Base-by-base conservation (phyloP, 2,113 vertebrate genomes). In the Phocoena sinus region DNA sequence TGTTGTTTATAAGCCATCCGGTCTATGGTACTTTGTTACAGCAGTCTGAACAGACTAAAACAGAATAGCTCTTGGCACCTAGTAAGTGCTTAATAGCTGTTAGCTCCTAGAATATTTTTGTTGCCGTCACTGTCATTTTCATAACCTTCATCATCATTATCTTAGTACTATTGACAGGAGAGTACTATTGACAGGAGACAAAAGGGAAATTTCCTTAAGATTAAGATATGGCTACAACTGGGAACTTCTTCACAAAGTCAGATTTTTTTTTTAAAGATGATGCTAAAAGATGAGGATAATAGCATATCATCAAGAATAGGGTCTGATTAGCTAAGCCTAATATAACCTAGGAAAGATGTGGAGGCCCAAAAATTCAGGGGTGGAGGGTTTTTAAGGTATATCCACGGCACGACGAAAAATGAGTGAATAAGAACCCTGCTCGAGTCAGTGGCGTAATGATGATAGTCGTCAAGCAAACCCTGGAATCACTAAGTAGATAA, bases 251-350 rank as follows among this genome's bases (percentile, higher is more conserved):
- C 28, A 92, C 20, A 88, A 74, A 95, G 38, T 67, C 41, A 53
- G 21, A 88, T 84, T 67, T 88, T 60, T 76, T 76, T 76, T 74
- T 74, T 2, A 21, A 86, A 89, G 18, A n/a, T 53, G 41, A 93
- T 86, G 4, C 6, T 80, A 79, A 95, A 63, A 91, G 2, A 56
- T 41, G 81, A 88, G 91, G 97, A 85, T 95, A 91, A 91, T 71
- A 77, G n/a, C 44, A 77, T 63, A 67, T 33, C 71, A 80, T 5
- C 6, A 91, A 97, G 17, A 88, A 80, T 25, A 89, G n/a, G 12
- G 8, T 21, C 6, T 90, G 33, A 68, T 8, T 83, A 53, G 33
- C 79, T 95, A 83, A 93, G 31, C 15, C 26, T 79, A 87, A 41
- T 63, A 93, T 6, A 96, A 94, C 8, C 62, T 73, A 28, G 41